phyloP scores from a whole-genome alignment of 2,888 invertebrate genomes.

The Catotricha subobsoleta region DNA sequence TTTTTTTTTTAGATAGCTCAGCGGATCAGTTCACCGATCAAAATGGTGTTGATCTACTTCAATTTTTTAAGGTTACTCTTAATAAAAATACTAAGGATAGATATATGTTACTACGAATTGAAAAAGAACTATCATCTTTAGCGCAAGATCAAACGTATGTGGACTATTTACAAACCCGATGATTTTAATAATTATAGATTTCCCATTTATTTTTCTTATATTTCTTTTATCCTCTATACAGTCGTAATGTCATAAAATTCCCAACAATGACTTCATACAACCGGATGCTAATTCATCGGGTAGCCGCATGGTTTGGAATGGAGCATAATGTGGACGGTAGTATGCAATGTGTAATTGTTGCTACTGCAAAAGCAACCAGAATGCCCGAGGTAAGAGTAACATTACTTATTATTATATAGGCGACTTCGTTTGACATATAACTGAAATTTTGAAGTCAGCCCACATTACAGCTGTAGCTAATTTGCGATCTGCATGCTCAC shows the following conservation, averaged over 20 bases:
- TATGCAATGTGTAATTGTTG: conserved; percentile 56
- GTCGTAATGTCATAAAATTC: conserved; percentile 65
- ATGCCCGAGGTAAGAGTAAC: conserved; percentile 25
- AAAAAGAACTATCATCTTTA: conserved; percentile 68
- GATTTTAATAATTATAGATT: neutral
- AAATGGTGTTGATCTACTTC: conserved; percentile 59
- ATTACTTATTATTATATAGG: no score
- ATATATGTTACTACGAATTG: conserved; percentile 65
- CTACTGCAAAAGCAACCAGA: conserved; percentile 43
- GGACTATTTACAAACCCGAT: neutral
- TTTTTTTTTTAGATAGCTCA: conserved; percentile 44
- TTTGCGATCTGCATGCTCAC: no score
- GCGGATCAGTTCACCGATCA: conserved; percentile 57
- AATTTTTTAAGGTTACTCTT: conserved; percentile 77
- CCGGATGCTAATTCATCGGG: conserved; percentile 87
- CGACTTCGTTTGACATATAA: neutral
- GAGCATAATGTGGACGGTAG: conserved; percentile 80
- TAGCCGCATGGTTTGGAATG: conserved; percentile 85
- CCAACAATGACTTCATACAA: conserved; percentile 91
- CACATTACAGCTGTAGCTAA: no score
- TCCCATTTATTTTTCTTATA: conserved; percentile 5
- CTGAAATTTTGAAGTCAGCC: no score
- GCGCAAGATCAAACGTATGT: conserved; percentile 64
- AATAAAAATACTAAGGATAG: conserved; percentile 82
- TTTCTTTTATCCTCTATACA: conserved; percentile 18